These are phyloP conservation scores for Cryptocephalus moraei DNA, from an alignment of 2,888 invertebrate species.

Conservation along the genomic window DNA sequence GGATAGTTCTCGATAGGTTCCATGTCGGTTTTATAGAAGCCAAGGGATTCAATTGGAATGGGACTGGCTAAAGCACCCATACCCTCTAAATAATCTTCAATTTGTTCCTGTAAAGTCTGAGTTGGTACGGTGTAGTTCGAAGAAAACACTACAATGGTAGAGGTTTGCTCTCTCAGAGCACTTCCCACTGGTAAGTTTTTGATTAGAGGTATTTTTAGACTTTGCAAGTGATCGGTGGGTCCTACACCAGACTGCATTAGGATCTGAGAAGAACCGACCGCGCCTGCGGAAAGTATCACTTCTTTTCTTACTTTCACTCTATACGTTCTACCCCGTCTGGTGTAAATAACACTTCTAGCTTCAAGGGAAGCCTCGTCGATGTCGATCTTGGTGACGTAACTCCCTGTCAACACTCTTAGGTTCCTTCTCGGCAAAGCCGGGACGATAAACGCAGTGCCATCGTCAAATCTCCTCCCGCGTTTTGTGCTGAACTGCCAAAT, in stretches of 20 bases:
- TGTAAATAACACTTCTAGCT: constrained; percentile 46
- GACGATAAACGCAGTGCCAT: constrained; percentile 63
- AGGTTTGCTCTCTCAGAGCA: constrained; percentile 68
- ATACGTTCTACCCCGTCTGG: constrained; percentile 45
- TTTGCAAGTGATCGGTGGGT: no score
- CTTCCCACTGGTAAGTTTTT: constrained; percentile 74
- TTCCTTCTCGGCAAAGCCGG: constrained; percentile 54
- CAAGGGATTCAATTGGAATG: not conserved
- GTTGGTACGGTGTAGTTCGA: constrained; percentile 52
- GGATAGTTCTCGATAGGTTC: no score
- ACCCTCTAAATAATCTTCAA: no score
- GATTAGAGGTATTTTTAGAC: no score
- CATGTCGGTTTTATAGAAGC: constrained; percentile 3
- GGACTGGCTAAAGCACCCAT: constrained; percentile 5
- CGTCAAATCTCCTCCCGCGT: no score
- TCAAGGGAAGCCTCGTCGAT: constrained; percentile 48
- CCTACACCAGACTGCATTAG: no score
- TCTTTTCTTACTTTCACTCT: no score
- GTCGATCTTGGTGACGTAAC: no score
- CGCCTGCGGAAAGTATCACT: no score
- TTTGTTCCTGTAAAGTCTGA: no score
- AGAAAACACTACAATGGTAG: constrained; percentile 56
- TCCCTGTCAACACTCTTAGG: no score
- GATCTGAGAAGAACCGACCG: constrained; percentile 72
- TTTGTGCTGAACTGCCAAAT: constrained; percentile 53